Base-by-base conservation (phyloP, 1,140 invertebrate genomes). In the Ceratoteleas bidentatus region DNA sequence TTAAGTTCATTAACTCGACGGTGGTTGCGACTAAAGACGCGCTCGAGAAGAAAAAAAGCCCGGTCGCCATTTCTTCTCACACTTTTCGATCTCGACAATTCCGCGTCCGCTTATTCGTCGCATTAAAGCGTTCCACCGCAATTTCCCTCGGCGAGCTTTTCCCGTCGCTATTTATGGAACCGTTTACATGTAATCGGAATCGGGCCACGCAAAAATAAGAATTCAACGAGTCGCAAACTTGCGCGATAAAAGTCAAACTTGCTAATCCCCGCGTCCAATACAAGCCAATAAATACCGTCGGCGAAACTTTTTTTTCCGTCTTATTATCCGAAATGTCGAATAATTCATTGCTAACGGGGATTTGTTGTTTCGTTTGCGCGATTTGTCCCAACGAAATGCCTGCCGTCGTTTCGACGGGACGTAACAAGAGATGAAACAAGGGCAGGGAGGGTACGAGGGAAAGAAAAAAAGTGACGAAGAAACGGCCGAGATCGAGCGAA, bases 221-320 rank as follows among this genome's bases (percentile, higher is more conserved):
- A 76, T 54, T 47, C 60, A 61, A 66, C 36, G 47, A 75, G 53
- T 66, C 54, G 54, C 54, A 43, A 75, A 66, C 61, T 75, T 74
- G 54, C 52, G 24, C 60, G 53, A 74, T 65, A 64, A 74, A 74
- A 57, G 60, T 65, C 61, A 66, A 75, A 66, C 72, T 66, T 74
- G 16, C 40, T 74, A 74, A 74, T 65, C 60, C 43, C 53, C 6
- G 5, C 52, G 72, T 75, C 38, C 47, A 66, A 60, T 75, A 60
- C 53, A 60, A 66, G 62, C 49, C 56, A 75, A 65, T 66, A 75
- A 65, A 50, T 45, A 56, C 52, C 45, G n/a, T 50, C 40, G 34
- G 8, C n/a, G n/a, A 15, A 9, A 16, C 54, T n/a, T 62, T 74
- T 64, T 50, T n/a, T n/a, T n/a, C n/a, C n/a, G n/a, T 65, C 40